Percentiles rank a stretch among this genome's conserved stretches.
Conservation (phyloP, 2,797 vertebrate species). For the Limosa lapponica region DNA sequence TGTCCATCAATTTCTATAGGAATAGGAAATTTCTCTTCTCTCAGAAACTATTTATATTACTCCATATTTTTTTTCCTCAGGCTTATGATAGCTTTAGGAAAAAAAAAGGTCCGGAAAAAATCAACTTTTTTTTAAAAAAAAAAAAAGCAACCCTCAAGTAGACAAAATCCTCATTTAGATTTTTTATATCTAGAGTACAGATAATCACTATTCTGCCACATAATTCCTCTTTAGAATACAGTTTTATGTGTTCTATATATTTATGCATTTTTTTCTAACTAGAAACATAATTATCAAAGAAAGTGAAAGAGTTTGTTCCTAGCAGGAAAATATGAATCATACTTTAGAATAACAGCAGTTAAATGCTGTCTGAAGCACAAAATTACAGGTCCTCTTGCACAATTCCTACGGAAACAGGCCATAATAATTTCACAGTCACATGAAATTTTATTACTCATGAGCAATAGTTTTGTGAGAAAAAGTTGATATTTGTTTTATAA, state of each 20-base stretch:
- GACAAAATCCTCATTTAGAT: neutral
- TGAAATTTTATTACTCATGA: neutral
- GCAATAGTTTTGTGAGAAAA: neutral
- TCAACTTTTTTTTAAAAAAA: neutral
- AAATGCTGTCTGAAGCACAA: neutral
- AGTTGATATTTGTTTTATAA: neutral
- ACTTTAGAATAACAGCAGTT: neutral
- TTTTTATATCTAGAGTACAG: neutral
- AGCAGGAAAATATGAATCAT: neutral
- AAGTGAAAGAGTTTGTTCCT: neutral
- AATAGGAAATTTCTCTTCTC: neutral
- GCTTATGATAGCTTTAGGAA: fast-evolving
- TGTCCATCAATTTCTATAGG: neutral
- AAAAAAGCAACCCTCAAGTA: fast-evolving
- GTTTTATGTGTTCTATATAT: neutral
- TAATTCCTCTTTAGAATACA: neutral
- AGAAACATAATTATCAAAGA: neutral
- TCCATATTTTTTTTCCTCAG: neutral
- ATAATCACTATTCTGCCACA: neutral
- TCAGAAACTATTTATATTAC: neutral
- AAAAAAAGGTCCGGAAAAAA: neutral
- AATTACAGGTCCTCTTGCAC: neutral
- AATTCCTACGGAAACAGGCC: neutral
- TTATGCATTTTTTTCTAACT: neutral
- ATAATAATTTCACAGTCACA: neutral